Evolutionary conservation across 2,888 invertebrate genomes (phyloP), one percentile per base, ranked within the genome.

Genomic region (Drosophila suboccidentalis): DNA sequence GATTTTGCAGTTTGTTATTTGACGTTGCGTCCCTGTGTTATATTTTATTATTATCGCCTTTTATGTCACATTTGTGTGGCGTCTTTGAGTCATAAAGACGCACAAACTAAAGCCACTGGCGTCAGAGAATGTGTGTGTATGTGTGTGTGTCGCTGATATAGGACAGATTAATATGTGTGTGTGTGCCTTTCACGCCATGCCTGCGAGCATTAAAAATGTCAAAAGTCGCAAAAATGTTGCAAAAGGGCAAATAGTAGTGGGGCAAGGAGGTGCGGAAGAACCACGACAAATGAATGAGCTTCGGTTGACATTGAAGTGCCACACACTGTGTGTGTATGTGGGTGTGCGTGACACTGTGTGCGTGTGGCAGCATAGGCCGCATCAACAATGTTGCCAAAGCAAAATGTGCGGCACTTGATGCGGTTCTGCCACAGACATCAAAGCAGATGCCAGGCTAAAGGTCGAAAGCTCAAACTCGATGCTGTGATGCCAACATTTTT

Each of bases 31-130:
- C 60, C 46, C 64, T 46, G 71, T 78, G 78, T 64, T 59, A 82
- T 89, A 87, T 90, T 90, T 88, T 89, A 88, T 89, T 88, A 87
- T 88, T 90, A 88, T 89, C 82, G 88, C 78, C 75, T 78, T 87
- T 87, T 86, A 88, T 86, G 87, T 90, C 77, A 83, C 83, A 82
- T 86, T 87, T 86, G 85, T 83, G 85, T 77, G 90, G 90, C 90
- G 90, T 89, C 88, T 90, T 80, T 79, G 75, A 75, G 87, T 66
- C 90, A 85, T 89, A 89, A 90, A 90, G 83, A 79, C 83, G 86
- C 80, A 75, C 82, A 84, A 89, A 84, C 87, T 87, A 89, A 89
- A 73, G 72, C 78, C 75, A 57, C 85, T 69, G 65, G 59, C 75
- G 71, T 51, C 76, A 69, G 43, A 62, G 19, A 51, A 29, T 62